Evolutionary conservation across 2,113 vertebrate species (phyloP), one percentile per base, ranked within the genome.

Genomic region (Notarius quadriscutis): DNA sequence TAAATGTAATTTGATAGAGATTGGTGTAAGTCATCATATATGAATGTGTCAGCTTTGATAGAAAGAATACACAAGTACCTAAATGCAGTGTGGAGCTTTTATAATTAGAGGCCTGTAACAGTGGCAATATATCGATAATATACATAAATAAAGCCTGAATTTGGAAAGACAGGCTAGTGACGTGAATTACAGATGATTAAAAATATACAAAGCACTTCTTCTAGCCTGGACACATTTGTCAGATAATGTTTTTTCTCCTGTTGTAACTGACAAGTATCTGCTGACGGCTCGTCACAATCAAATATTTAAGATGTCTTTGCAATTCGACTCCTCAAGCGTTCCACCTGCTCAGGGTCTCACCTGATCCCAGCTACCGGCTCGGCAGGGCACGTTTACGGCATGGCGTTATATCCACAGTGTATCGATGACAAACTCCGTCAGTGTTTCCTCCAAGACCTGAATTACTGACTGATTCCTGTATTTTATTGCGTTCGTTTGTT

Each of bases 301-400:
- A 95, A 94, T 93, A 95, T 96, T 96, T 77, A 95, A 27, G 77
- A 90, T 78, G 72, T 63, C 62, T 69, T 30, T 7, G 94, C 91
- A 94, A 95, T 27, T 53, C 85, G 92, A 95, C 89, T 87, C 1
- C 34, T 1, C 4, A 18, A 86, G 89, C 74, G 25, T 62, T 88
- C 79, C 90, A 91, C 87, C 92, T 94, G 92, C 82, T 65, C 48
- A 83, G 80, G 18, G 72, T 65, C 81, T 58, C 88, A 85, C 81
- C 41, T 58, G 77, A 81, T 81, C 71, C 62, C 62, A n/a, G 20
- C 15, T 34, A 55, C 15, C 53, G 6, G 48, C 25, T 55, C 75
- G 25, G 25, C 50, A 27, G 5, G 50, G 50, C 22, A 27, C 0
- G 75, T n/a, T 15, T 78, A 53, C 12, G 2, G 12, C 27, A n/a